A percentile compares a stretch with the other conserved stretches of the same genome.
Conservation (phyloP, 2,888 invertebrate genomes). For the Caenorhabditis afra region DNA sequence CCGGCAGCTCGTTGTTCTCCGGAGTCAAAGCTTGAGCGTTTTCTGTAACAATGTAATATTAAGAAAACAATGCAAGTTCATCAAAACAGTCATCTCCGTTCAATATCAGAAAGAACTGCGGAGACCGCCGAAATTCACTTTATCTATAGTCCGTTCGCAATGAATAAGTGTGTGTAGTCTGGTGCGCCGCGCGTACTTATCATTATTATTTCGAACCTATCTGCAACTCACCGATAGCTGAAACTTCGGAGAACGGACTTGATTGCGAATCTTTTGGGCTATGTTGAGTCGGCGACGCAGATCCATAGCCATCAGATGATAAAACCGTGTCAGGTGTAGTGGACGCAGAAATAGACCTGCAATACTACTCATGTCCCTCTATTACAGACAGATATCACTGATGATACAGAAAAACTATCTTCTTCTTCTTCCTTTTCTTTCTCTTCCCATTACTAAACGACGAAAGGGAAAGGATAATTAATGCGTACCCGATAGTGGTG, state of each 20-base stretch:
- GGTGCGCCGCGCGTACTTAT: not conserved
- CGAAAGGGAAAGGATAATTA: conserved; percentile 28
- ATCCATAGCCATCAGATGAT: conserved; percentile 72
- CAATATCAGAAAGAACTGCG: conserved; percentile 11
- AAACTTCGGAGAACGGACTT: conserved; percentile 39
- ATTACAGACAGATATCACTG: not conserved
- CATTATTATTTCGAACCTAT: not conserved
- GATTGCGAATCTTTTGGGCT: conserved; percentile 47
- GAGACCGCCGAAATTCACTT: not conserved
- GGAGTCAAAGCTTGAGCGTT: conserved; percentile 33
- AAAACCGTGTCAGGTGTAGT: conserved; percentile 77
- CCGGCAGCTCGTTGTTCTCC: conserved; percentile 75
- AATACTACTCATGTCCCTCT: not conserved
- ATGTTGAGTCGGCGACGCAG: conserved; percentile 62
- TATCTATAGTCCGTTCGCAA: not conserved
- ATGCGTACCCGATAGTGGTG: conserved; percentile 59
- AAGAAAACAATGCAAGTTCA: conserved; percentile 6
- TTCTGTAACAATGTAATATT: conserved; percentile 13
- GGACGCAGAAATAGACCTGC: conserved; percentile 58
- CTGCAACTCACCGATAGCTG: conserved; percentile 35
- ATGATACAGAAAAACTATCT: not conserved
- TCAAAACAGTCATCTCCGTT: conserved; percentile 24
- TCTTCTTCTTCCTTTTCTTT: not conserved
- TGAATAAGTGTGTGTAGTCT: conserved; percentile 11
- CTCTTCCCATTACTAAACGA: not conserved